Percentiles rank a stretch among this genome's conserved stretches.
phyloP scores from a whole-genome alignment of 2,888 invertebrate genomes.

The Tetheella fluctuosa region DNA sequence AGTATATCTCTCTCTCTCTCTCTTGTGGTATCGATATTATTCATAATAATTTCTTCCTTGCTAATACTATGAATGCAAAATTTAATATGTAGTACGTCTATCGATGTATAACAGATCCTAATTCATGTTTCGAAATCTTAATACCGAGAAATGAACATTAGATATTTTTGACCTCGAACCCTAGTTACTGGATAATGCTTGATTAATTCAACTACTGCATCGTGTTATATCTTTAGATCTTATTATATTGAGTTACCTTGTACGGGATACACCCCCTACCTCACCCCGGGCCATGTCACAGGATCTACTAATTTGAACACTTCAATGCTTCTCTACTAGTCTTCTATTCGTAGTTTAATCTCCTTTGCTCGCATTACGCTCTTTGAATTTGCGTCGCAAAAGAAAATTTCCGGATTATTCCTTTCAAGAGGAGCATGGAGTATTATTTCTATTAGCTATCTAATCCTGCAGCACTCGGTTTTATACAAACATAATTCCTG shows the following conservation, averaged over 20 bases:
- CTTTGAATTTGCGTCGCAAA: neutral
- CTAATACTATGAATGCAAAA: no score
- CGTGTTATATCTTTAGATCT: no score
- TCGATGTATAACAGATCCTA: no score
- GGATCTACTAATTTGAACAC: neutral
- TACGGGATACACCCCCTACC: neutral
- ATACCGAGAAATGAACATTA: no score
- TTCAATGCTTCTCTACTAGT: neutral
- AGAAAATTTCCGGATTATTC: neutral
- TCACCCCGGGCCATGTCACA: neutral
- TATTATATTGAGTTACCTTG: neutral
- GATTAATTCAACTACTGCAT: no score
- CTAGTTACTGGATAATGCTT: no score
- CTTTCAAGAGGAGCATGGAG: neutral
- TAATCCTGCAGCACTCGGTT: neutral
- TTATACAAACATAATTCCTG: neutral
- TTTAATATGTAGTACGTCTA: no score
- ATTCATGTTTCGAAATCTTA: no score
- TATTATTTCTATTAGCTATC: neutral
- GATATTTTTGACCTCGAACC: no score
- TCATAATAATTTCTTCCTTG: no score
- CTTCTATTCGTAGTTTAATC: neutral
- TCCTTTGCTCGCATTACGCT: constrained; percentile 5
- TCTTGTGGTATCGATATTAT: no score
- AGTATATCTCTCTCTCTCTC: no score